Evolutionary conservation across 2,888 invertebrate species (phyloP).

Genomic region (Chymomyza caudatula): DNA sequence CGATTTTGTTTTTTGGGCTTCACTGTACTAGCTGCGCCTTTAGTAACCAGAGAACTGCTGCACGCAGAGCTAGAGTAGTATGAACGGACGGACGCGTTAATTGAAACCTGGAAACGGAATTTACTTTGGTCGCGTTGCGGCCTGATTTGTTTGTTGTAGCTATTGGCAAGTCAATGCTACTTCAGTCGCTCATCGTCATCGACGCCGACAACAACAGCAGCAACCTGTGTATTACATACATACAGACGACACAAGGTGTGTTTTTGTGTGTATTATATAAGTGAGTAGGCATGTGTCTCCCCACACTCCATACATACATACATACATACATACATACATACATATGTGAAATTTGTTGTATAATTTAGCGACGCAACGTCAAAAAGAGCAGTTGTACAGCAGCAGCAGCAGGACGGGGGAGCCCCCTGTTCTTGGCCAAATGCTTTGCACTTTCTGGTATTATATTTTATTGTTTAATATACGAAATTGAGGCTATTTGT

Average conservation of each 20-base stretch:
- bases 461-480: neutral
- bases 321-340: too few species aligned
- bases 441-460: neutral
- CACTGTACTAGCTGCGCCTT: neutral
- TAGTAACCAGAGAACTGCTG: neutral
- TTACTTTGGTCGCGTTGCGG: conserved; percentile 35
- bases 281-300: neutral
- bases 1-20: neutral
- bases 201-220: neutral
- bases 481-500: neutral
- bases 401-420: neutral
- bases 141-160: conserved; percentile 41
- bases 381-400: conserved; percentile 22
- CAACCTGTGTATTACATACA: too few species aligned
- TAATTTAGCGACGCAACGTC: conserved; percentile 45
- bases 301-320: neutral
- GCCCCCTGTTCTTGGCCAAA: neutral
- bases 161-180: conserved; percentile 39
- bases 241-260: neutral
- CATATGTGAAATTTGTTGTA: conserved; percentile 24
- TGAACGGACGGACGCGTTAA: conserved; percentile 43
- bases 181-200: neutral
- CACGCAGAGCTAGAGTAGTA: neutral
- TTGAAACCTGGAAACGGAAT: conserved; percentile 47
- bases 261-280: neutral